Base-by-base conservation (phyloP, 2,888 invertebrate species). In the Rugalucina vietnamica region DNA sequence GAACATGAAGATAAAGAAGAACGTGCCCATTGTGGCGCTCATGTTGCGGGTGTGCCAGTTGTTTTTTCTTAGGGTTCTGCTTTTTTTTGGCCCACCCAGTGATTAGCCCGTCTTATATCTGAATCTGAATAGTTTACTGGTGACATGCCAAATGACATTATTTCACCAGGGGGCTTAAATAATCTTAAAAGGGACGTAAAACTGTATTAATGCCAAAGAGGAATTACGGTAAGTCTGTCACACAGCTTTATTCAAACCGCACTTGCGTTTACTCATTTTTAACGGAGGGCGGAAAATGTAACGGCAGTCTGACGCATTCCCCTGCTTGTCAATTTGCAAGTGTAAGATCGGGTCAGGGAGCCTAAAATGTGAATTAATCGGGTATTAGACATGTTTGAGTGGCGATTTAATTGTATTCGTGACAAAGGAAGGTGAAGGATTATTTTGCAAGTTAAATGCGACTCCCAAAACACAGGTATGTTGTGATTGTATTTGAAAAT, bases 201-300 rank as follows among this genome's bases (percentile, higher is more conserved):
- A n/a, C n/a, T n/a, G n/a, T n/a, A n/a, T n/a, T n/a, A n/a, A n/a
- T n/a, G n/a, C n/a, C n/a, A n/a, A n/a, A n/a, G n/a, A n/a, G n/a
- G n/a, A n/a, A n/a, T 43, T 43, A 43, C 10, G 18, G 18, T 43
- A 43, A 18, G 43, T 43, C 43, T 12, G 18, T 18, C 8, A 43
- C 18, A 43, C 43, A 43, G 43, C 43, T 21, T 54, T n/a, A n/a
- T n/a, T n/a, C n/a, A n/a, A n/a, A n/a, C 54, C 54, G 54, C 54
- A 24, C 8, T 3, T n/a, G 27, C 27, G 29, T 10, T 57, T 57
- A 27, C 57, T 10, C 10, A 24, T 57, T 21, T n/a, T 29, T 54
- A 4, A 69, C 5, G 43, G 74, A 57, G 82, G 89, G 90, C 86
- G 89, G 74, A 69, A 32, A 79, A 84, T 60, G 57, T 81, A 90